Percentiles rank a stretch among this genome's conserved stretches.
Evolutionary conservation across 1,140 invertebrate species (phyloP).

Genomic region (Diabrotica undecimpunctata): DNA sequence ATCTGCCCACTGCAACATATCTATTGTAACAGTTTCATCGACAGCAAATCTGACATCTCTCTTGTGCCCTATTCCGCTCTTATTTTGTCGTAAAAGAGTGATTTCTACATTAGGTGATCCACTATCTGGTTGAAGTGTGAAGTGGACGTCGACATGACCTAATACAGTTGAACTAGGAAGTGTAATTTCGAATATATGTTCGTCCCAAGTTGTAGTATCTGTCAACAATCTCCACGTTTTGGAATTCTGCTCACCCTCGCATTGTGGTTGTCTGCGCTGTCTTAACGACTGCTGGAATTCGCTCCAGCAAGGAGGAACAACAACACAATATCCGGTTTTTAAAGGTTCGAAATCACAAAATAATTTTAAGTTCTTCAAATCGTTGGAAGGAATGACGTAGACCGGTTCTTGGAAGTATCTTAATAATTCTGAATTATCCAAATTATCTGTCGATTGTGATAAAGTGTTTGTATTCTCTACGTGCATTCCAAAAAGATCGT

Average conservation of each 20-base stretch:
- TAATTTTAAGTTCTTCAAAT: slow-evolving; percentile 58
- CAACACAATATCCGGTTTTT: slow-evolving; percentile 67
- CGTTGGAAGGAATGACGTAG: slow-evolving; percentile 35
- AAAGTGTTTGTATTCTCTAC: slow-evolving; percentile 25
- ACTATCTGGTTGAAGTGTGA: slow-evolving; percentile 69
- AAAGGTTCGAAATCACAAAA: slow-evolving; percentile 63
- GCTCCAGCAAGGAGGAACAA: slow-evolving; percentile 88
- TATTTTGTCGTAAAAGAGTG: slow-evolving; percentile 79
- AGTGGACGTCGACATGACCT: slow-evolving; percentile 85
- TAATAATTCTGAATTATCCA: slow-evolving; percentile 33
- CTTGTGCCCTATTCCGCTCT: slow-evolving; percentile 55
- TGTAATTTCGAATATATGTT: slow-evolving; percentile 86
- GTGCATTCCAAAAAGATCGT: slow-evolving; percentile 49
- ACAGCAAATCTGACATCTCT: slow-evolving; percentile 44
- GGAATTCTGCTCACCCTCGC: slow-evolving; percentile 75
- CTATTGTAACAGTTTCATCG: slow-evolving; percentile 44
- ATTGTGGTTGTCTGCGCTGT: slow-evolving; percentile 74
- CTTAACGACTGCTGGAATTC: slow-evolving; percentile 77
- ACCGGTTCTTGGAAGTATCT: slow-evolving; percentile 43
- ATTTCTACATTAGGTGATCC: slow-evolving; percentile 64
- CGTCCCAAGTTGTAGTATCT: slow-evolving; percentile 82
- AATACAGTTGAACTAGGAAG: slow-evolving; percentile 66
- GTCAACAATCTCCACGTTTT: slow-evolving; percentile 83
- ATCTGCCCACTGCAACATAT: slow-evolving; percentile 54
- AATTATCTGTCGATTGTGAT: slow-evolving; percentile 27